Conservation (phyloP, 2,113 vertebrate genomes). For the Phalacrocorax carbo region DNA sequence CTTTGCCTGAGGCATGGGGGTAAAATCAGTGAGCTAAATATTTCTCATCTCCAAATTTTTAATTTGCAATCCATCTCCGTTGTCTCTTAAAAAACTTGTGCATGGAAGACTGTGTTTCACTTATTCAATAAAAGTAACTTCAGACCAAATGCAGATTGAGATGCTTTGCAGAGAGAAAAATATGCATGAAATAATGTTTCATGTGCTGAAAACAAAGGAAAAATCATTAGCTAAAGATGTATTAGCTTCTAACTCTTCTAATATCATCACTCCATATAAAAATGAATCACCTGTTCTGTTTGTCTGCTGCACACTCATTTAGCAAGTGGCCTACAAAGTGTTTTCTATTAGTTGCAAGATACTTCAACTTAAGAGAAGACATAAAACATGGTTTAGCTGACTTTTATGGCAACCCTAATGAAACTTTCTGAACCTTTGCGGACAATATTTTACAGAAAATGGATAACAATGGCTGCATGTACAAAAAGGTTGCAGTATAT, state of each 20-base stretch:
- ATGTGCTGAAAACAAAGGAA: background rate
- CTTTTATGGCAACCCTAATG: constrained; percentile 13
- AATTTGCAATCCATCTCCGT: background rate
- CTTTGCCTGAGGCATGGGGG: background rate
- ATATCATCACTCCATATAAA: background rate
- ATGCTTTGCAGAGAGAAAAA: background rate
- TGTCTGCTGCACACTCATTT: background rate
- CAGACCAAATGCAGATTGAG: background rate
- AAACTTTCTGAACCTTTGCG: constrained; percentile 18
- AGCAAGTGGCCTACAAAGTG: constrained; percentile 2
- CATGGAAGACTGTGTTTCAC: background rate
- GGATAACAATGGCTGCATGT: background rate
- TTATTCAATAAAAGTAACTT: background rate
- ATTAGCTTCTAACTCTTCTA: background rate
- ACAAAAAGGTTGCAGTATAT: background rate
- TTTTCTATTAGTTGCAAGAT: constrained; percentile 28
- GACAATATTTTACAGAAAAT: constrained; percentile 2
- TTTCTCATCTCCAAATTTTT: background rate
- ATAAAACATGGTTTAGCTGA: constrained; percentile 31
- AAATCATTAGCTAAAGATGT: background rate
- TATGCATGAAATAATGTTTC: background rate
- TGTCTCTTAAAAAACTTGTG: background rate
- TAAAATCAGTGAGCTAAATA: background rate
- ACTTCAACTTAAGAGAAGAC: background rate
- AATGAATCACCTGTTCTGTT: background rate